These are phyloP conservation scores for Platyscapa corneri DNA, from an alignment of 1,140 invertebrate species.

Conservation along the genomic window DNA sequence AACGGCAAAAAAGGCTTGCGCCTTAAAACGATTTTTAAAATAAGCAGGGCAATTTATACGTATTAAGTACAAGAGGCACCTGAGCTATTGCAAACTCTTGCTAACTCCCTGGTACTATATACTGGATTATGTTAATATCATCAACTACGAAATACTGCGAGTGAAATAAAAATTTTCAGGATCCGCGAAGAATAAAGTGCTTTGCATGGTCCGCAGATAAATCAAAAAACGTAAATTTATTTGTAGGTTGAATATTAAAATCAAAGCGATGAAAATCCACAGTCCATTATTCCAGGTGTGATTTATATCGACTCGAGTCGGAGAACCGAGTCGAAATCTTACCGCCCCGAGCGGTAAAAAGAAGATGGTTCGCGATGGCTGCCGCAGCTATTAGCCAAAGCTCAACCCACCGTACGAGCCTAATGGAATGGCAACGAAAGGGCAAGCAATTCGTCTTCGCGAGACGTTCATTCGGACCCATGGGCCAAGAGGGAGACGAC, in stretches of 20 bases:
- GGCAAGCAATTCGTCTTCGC: constrained; percentile 12
- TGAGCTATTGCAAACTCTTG: neutral
- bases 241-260: constrained; percentile 34
- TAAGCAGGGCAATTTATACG: neutral
- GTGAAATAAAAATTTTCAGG: neutral
- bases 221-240: neutral
- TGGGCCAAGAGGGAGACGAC: neutral
- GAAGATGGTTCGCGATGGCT: neutral
- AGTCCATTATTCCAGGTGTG: constrained; percentile 21
- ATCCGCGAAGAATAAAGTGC: neutral
- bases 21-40: neutral
- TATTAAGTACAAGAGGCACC: neutral
- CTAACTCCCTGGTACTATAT: no score
- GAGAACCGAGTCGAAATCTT: neutral
- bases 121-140: neutral
- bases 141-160: neutral
- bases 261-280: neutral
- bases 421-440: constrained; percentile 62
- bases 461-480: constrained; percentile 12
- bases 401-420: neutral
- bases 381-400: neutral
- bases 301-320: constrained; percentile 7
- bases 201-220: neutral
- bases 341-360: neutral
- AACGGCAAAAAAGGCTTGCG: neutral